Conservation (phyloP, 2,113 vertebrate species). For the Toxostoma redivivum region DNA sequence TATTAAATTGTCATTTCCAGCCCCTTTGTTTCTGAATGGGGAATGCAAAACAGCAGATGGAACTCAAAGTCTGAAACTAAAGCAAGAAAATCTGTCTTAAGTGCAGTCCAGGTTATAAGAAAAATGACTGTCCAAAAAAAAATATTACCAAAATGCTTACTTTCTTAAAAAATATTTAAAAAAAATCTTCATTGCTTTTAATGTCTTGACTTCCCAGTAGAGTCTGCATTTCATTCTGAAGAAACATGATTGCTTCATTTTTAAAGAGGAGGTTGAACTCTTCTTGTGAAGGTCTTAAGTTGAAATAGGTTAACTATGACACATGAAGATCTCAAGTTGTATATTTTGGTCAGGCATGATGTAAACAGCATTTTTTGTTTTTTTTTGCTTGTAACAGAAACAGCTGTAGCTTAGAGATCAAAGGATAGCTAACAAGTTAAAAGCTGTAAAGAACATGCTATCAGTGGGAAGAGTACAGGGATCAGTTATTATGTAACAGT, state of each 20-base stretch:
- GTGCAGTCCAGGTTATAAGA: background rate
- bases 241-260: background rate
- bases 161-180: background rate
- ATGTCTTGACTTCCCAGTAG: background rate
- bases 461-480: background rate
- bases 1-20: background rate
- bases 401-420: background rate
- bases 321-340: background rate
- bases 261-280: background rate
- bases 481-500: background rate
- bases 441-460: background rate
- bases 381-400: background rate
- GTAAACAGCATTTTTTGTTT: background rate
- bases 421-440: background rate
- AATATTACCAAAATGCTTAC: background rate
- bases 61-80: background rate
- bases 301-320: background rate
- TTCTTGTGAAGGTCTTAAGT: background rate
- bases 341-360: background rate
- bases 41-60: background rate
- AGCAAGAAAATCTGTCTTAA: background rate
- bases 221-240: background rate
- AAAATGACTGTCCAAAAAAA: background rate
- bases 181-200: background rate
- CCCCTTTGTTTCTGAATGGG: background rate